These are phyloP conservation scores for Cebidichthys violaceus DNA, from an alignment of 2,113 vertebrate genomes.

Conservation along the genomic window DNA sequence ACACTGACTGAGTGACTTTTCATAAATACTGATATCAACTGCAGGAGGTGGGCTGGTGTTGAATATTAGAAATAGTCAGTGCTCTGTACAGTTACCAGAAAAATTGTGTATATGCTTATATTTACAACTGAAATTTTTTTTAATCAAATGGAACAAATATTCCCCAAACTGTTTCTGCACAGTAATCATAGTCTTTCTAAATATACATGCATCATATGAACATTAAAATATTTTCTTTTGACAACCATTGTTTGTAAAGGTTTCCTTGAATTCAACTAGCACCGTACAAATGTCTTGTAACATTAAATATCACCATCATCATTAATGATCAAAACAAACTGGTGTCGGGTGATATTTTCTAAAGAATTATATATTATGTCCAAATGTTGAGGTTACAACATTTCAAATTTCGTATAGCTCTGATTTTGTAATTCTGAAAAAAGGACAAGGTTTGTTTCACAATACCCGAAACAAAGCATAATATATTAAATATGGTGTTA, in stretches of 20 bases:
- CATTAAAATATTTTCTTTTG: slow-evolving; percentile 19
- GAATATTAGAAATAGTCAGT: not conserved
- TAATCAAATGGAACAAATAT: not conserved
- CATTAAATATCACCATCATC: not conserved
- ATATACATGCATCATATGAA: not conserved
- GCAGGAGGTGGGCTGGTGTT: not conserved
- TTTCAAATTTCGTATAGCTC: not conserved
- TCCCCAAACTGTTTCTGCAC: not conserved
- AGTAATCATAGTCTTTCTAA: slow-evolving; percentile 11
- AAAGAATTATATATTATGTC: not conserved
- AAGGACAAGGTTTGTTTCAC: too few relatives aligned
- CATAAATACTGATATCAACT: not conserved
- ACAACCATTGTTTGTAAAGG: not conserved
- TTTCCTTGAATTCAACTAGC: not conserved
- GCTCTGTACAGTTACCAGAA: slow-evolving; percentile 16
- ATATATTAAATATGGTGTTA: too few relatives aligned
- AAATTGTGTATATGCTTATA: not conserved
- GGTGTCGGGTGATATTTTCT: not conserved
- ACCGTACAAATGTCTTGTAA: not conserved
- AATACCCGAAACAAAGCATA: not conserved
- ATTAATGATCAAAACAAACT: not conserved
- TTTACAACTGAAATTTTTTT: slow-evolving; percentile 13
- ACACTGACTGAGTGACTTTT: not conserved
- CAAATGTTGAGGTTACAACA: not conserved
- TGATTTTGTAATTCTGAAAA: not conserved